Base-by-base conservation (phyloP, 2,888 invertebrate species). In the Parnassius apollo region DNA sequence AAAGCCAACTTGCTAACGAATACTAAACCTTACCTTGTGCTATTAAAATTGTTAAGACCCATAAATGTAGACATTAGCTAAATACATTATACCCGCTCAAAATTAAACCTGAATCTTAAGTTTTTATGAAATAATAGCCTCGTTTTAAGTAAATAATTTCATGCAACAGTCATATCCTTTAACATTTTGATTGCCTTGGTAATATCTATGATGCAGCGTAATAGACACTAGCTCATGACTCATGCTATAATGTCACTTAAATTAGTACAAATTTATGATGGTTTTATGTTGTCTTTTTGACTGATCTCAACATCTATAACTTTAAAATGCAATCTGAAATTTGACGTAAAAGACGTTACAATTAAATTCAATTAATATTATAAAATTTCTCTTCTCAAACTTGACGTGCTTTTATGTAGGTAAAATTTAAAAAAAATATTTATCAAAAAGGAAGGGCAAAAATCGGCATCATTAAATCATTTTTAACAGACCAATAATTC, bases 41-140 rank as follows among this genome's bases (percentile, higher is more conserved):
- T 35, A 35, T 35, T 35, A 35, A 35, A 35, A 35, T 35, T 35
- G 4, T 35, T 35, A 35, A 7, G 35, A 4, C 35, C 7, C 4
- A 35, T 35, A 35, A 35, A 35, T 35, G 35, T 35, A 35, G 35
- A 35, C 4, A 35, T 35, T 35, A 35, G 7, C 4, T 35, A 35
- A 35, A 7, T 35, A 7, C 35, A 35, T 35, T 35, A 35, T 35
- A 35, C 35, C 35, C 4, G 35, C 7, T 35, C 35, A 85, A 82
- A 70, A 69, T 66, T 69, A 54, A 56, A 44, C 46, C 25, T 56
- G 44, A 18, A 56, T 56, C 45, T 56, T 45, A 35, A 35, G 7
- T 35, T 35, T 35, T 35, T 35, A 35, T 35, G 35, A 35, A 4
- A 35, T 35, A 54, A 42, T 42, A 54, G 18, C 54, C 44, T 13